These are phyloP conservation scores for Cataglyphis hispanica DNA, from an alignment of 1,140 invertebrate genomes.

Conservation along the genomic window DNA sequence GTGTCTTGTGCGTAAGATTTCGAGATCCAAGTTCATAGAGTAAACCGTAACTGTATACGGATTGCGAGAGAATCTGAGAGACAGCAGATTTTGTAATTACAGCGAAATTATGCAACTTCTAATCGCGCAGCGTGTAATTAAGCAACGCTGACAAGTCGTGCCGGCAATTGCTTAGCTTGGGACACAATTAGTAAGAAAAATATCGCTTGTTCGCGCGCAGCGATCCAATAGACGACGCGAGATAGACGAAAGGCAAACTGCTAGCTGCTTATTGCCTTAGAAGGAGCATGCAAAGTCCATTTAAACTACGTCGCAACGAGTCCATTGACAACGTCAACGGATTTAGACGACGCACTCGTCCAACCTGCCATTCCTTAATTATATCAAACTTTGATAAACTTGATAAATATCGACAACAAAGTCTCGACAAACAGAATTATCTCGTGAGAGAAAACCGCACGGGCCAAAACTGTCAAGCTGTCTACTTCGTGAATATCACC, in stretches of 20 bases:
- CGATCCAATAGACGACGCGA: slow-evolving; percentile 4
- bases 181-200: slow-evolving; percentile 41
- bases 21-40: background rate
- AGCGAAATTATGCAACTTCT: slow-evolving; percentile 44
- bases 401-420: slow-evolving; percentile 48
- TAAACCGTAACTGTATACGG: slow-evolving; percentile 13
- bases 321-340: slow-evolving; percentile 37
- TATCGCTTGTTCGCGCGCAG: slow-evolving; percentile 1
- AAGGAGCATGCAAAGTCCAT: slow-evolving; percentile 54
- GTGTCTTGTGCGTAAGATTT: background rate
- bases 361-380: slow-evolving; percentile 50
- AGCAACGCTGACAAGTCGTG: slow-evolving; percentile 32
- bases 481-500: background rate
- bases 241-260: slow-evolving; percentile 37
- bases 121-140: slow-evolving; percentile 49
- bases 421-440: slow-evolving; percentile 39
- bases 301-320: slow-evolving; percentile 29
- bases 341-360: slow-evolving; percentile 25
- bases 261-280: slow-evolving; percentile 44
- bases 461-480: slow-evolving; percentile 13
- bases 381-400: slow-evolving; percentile 39
- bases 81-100: slow-evolving; percentile 49
- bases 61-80: slow-evolving; percentile 18
- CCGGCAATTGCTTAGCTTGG: slow-evolving; percentile 26
- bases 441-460: background rate